Evolutionary conservation across 2,113 vertebrate species (phyloP), one percentile per base, ranked within the genome.

Genomic region (Gambusia holbrooki): DNA sequence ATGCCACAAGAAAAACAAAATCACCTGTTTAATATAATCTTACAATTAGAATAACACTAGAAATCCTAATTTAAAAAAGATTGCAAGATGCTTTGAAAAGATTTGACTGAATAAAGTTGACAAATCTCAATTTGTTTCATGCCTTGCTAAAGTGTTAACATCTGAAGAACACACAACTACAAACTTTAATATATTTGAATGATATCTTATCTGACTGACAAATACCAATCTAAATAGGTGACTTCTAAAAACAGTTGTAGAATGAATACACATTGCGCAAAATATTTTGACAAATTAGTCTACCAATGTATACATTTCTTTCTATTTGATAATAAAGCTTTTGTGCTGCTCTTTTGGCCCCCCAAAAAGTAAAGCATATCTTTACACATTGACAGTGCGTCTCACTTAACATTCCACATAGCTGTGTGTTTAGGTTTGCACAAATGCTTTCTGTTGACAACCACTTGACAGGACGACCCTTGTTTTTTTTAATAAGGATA

Each of bases 391-490:
- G 79, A 66, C 87, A 86, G 89, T n/a, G 17, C 73, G 62, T 88
- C 85, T 85, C 85, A 92, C 90, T 93, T 94, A 93, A 93, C 91
- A 90, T 92, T 85, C 84, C 73, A 68, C 86, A 73, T 32, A 87
- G 90, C 88, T 87, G 87, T 93, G 87, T 92, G 93, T 87, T 93
- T 92, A 79, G 87, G 82, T 92, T 91, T 77, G 87, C 82, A 78
- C 89, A 90, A 94, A 93, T 85, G 84, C 77, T 90, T 89, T 90
- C 91, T 90, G 93, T 92, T 94, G 94, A 95, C 93, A 94, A 93
- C 90, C 87, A 94, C 94, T 94, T 93, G 90, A 93, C 93, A 95
- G 93, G 84, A 89, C 78, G 88, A 90, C 90, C 84, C 83, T 84
- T 85, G 76, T 82, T 76, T 88, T 84, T 81, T 83, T 66, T 70